Evolutionary conservation across 2,888 invertebrate species (phyloP).

Genomic region (Perizoma affinitatum): DNA sequence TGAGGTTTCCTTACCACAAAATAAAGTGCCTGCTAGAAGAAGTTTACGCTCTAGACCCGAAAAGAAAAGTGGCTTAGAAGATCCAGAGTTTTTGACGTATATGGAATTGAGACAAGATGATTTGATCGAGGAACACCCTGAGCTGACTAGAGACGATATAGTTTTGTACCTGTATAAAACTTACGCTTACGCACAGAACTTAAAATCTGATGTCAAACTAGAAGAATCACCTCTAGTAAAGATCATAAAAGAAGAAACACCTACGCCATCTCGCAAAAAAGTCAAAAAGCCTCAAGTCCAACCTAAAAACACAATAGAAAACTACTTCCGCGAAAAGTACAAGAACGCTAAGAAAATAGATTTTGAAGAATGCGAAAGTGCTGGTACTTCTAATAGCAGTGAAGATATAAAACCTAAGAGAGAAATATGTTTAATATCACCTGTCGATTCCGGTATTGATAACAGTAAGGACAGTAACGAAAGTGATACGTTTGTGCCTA

Average conservation of each 20-base stretch:
- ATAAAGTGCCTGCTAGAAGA: conserved; percentile 40
- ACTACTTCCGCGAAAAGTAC: conserved; percentile 23
- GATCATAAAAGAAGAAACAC: conserved; percentile 18
- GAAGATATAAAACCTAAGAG: conserved; percentile 13
- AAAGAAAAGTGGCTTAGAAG: conserved; percentile 40
- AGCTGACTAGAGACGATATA: conserved; percentile 75
- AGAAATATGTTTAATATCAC: conserved; percentile 41
- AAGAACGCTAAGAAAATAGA: conserved; percentile 35
- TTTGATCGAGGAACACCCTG: conserved; percentile 79
- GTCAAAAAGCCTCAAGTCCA: conserved; percentile 26
- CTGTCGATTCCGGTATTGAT: conserved; percentile 24
- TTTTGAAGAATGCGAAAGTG: conserved; percentile 41
- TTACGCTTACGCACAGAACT: conserved; percentile 65
- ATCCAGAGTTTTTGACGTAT: conserved; percentile 79
- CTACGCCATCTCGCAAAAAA: conserved; percentile 10
- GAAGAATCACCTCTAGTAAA: conserved; percentile 23
- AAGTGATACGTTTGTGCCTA: conserved; percentile 4
- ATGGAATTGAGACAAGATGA: conserved; percentile 75
- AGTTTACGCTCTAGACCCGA: conserved; percentile 45
- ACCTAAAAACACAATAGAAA: conserved; percentile 36
- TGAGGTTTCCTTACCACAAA: conserved; percentile 33
- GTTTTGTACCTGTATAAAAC: conserved; percentile 76
- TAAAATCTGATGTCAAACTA: conserved; percentile 47
- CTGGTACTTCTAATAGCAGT: conserved; percentile 3
- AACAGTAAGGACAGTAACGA: conserved; percentile 25